Percentiles rank a stretch among this genome's conserved stretches.
These are phyloP conservation scores for Cynoglossus semilaevis DNA, from an alignment of 2,113 vertebrate genomes.

Conservation along the genomic window DNA sequence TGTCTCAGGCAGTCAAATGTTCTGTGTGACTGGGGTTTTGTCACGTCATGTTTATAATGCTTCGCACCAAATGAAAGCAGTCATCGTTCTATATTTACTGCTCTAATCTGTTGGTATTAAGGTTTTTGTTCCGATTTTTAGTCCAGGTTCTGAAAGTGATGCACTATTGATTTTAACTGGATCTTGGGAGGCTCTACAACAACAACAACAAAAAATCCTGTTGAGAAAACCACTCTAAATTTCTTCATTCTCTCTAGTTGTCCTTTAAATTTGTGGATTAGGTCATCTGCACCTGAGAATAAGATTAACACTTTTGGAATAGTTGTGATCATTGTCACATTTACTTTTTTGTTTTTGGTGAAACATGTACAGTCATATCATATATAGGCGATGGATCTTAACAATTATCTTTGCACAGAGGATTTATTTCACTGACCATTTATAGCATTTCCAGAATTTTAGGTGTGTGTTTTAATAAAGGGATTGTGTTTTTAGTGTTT, in stretches of 20 bases:
- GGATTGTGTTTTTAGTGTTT: constrained; percentile 75
- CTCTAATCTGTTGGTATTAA: too few species aligned
- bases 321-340: constrained; percentile 22
- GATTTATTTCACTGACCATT: constrained; percentile 67
- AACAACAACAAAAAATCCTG: constrained; percentile 23
- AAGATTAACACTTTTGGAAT: too few species aligned
- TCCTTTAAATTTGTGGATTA: too few species aligned
- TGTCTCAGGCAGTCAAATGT: constrained; percentile 1
- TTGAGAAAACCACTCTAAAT: neutral
- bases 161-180: constrained; percentile 28
- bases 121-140: neutral
- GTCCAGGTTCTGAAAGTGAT: constrained; percentile 28
- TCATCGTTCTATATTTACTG: constrained; percentile 53
- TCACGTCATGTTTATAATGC: constrained; percentile 26
- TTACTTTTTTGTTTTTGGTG: constrained; percentile 25
- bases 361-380: constrained; percentile 32
- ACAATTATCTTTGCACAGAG: constrained; percentile 66
- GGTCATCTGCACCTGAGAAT: too few species aligned
- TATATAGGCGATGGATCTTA: constrained; percentile 35
- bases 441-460: constrained; percentile 33
- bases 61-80: constrained; percentile 69
- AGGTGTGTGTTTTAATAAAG: constrained; percentile 61
- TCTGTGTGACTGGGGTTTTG: constrained; percentile 1
- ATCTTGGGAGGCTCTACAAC: neutral
- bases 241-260: too few species aligned